A percentile compares a stretch with the other conserved stretches of the same genome.
These are phyloP conservation scores for Sinocyclocheilus anophthalmus DNA, from an alignment of 2,113 vertebrate species.

Conservation along the genomic window DNA sequence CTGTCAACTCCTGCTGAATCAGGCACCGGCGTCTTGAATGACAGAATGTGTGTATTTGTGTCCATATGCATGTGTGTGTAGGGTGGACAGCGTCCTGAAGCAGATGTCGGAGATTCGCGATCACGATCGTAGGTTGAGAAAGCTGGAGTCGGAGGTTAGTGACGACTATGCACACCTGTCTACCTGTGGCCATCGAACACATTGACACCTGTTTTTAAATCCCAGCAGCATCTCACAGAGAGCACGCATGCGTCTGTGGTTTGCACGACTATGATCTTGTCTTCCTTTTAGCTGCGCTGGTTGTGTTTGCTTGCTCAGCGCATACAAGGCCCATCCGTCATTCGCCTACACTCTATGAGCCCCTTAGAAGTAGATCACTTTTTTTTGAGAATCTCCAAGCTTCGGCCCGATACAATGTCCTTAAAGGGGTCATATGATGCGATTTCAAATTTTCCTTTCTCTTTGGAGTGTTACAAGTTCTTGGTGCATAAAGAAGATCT, in stretches of 20 bases:
- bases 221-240: background rate
- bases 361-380: conserved; percentile 8
- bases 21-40: conserved; percentile 13
- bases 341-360: background rate
- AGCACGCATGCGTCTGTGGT: conserved; percentile 9
- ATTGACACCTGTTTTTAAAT: background rate
- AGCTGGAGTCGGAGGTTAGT: conserved; percentile 74
- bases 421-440: background rate
- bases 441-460: no score
- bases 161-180: background rate
- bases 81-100: conserved; percentile 82
- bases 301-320: conserved; percentile 61
- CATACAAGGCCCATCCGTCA: conserved; percentile 49
- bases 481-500: no score
- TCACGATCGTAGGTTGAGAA: conserved; percentile 59
- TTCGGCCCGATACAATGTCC: conserved; percentile 10
- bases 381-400: conserved; percentile 27
- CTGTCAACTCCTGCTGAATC: conserved; percentile 51
- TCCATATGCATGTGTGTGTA: conserved; percentile 57
- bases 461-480: no score
- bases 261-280: conserved; percentile 8
- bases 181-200: conserved; percentile 9
- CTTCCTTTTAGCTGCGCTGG: conserved; percentile 60
- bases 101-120: conserved; percentile 65
- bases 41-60: conserved; percentile 51